A percentile compares a stretch with the other conserved stretches of the same genome.
These are phyloP conservation scores for Characodon lateralis DNA, from an alignment of 2,797 vertebrate genomes.

Conservation along the genomic window DNA sequence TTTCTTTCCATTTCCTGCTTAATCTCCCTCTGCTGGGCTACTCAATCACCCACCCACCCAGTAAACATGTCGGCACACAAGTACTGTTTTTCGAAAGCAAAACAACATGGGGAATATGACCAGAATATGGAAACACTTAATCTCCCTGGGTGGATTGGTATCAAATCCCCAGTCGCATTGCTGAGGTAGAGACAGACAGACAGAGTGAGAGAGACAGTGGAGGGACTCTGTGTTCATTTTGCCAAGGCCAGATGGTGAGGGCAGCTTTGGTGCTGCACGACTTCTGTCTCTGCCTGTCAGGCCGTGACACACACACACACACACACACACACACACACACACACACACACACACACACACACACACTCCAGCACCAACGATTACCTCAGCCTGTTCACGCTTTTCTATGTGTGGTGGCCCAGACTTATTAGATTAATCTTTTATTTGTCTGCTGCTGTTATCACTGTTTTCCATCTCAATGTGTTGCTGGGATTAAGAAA, in stretches of 20 bases:
- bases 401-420: constrained; percentile 54
- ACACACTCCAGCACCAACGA: constrained; percentile 42
- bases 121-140: constrained; percentile 74
- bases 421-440: constrained; percentile 76
- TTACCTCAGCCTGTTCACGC: constrained; percentile 68
- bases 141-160: constrained; percentile 73
- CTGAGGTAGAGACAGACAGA: constrained; percentile 38
- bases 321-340: constrained; percentile 36
- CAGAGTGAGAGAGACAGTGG: constrained; percentile 30
- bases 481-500: constrained; percentile 68
- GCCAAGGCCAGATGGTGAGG: constrained; percentile 79
- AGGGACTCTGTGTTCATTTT: constrained; percentile 74
- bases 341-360: constrained; percentile 36
- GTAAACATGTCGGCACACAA: constrained; percentile 64
- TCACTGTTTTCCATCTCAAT: constrained; percentile 67
- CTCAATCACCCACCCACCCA: constrained; percentile 32
- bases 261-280: constrained; percentile 74
- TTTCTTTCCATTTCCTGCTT: constrained; percentile 35
- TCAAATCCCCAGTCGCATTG: constrained; percentile 65
- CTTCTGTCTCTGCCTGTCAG: constrained; percentile 60
- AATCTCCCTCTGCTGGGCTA: constrained; percentile 24
- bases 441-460: constrained; percentile 67
- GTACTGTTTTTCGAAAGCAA: constrained; percentile 74
- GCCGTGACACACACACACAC: constrained; percentile 37
- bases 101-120: constrained; percentile 72